Conservation (phyloP, 2,888 invertebrate genomes). For the Perdita meconis region DNA sequence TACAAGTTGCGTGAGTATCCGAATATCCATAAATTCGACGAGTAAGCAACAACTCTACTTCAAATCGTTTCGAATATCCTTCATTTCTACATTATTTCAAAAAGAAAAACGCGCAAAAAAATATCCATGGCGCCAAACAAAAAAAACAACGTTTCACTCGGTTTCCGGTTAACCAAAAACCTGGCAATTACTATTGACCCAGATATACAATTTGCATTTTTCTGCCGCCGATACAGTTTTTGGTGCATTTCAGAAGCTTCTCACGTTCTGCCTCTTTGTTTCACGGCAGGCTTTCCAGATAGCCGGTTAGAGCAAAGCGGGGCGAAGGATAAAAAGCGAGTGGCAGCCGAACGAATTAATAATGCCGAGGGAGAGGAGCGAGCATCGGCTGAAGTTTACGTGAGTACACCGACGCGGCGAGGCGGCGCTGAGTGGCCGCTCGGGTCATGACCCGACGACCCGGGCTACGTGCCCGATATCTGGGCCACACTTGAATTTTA, state of each 20-base stretch:
- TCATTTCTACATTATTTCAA: no score
- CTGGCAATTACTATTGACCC: no score
- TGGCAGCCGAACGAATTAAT: constrained; percentile 60
- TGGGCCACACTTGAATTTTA: constrained; percentile 79
- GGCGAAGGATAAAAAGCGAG: not conserved
- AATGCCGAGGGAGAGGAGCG: constrained; percentile 59
- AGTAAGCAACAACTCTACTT: no score
- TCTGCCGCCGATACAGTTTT: not conserved
- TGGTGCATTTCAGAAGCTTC: not conserved
- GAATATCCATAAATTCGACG: no score
- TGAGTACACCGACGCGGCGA: constrained; percentile 48
- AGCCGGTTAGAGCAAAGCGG: not conserved
- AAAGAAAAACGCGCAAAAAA: no score
- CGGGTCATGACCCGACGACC: constrained; percentile 75
- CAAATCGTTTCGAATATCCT: no score
- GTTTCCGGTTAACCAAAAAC: no score
- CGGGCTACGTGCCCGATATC: constrained; percentile 70
- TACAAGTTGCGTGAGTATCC: no score
- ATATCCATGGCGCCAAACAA: no score
- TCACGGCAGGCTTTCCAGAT: constrained; percentile 35
- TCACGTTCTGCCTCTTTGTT: not conserved
- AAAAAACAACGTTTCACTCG: no score
- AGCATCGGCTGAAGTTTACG: constrained; percentile 64
- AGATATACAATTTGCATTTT: not conserved
- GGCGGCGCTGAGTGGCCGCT: no score